A percentile compares a stretch with the other conserved stretches of the same genome.
Conservation (phyloP, 2,888 invertebrate species). For the Pycnomerus fuliginosus region DNA sequence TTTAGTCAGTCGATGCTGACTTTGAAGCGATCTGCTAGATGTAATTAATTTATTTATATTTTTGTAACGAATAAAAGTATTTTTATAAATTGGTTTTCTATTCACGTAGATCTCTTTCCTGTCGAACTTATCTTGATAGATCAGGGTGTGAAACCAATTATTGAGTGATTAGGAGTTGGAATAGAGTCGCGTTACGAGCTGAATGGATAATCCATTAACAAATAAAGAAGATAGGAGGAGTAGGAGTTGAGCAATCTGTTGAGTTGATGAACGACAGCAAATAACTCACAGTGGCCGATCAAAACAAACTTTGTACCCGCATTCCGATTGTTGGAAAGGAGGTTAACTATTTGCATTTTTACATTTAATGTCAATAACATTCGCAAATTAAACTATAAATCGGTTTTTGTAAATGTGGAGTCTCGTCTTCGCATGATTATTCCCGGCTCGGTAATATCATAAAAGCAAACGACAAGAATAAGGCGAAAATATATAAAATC, state of each 20-base stretch:
- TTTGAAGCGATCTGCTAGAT: conserved; percentile 15
- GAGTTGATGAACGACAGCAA: conserved; percentile 14
- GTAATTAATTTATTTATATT: conserved; percentile 18
- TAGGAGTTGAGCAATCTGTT: conserved; percentile 16
- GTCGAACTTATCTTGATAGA: conserved; percentile 12
- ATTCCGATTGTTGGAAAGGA: conserved; percentile 8
- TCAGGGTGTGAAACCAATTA: conserved; percentile 17
- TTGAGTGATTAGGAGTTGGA: conserved; percentile 17
- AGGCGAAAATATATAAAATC: no score
- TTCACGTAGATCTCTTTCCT: background rate
- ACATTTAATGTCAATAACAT: no score
- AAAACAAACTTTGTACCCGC: conserved; percentile 1
- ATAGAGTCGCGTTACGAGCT: conserved; percentile 15
- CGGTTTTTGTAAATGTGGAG: background rate
- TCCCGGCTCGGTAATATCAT: no score
- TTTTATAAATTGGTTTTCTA: background rate
- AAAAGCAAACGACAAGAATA: no score
- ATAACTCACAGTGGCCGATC: conserved; percentile 1
- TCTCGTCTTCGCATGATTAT: no score
- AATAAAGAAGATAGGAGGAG: conserved; percentile 16
- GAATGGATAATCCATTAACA: conserved; percentile 21
- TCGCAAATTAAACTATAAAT: conserved; percentile 3
- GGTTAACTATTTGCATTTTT: conserved; percentile 2
- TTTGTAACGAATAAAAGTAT: conserved; percentile 8
- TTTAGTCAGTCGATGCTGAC: conserved; percentile 6